Percentiles rank a stretch among this genome's conserved stretches.
These are phyloP conservation scores for Taenioides sp. DNA, from an alignment of 2,797 vertebrate species.

Conservation along the genomic window DNA sequence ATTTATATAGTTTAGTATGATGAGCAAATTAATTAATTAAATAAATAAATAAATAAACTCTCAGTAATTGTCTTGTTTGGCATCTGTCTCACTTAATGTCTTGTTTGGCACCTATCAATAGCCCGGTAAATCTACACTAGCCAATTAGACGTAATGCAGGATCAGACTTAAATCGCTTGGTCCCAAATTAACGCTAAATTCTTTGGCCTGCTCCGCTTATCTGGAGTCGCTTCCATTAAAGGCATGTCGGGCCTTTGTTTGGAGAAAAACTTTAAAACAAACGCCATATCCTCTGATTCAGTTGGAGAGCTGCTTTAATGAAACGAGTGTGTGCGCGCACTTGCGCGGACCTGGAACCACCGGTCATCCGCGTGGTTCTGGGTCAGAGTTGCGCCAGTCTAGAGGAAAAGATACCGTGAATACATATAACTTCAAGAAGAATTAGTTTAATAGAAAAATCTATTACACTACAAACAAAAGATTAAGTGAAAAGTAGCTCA, in stretches of 20 bases:
- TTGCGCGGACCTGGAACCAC: conserved; percentile 28
- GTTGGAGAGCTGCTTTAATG: conserved; percentile 43
- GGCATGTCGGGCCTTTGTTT: conserved; percentile 37
- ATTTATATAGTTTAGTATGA: too few species aligned
- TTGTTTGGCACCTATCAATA: conserved; percentile 1
- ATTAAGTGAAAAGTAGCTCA: background rate
- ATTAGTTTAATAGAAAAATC: background rate
- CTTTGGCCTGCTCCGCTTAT: conserved; percentile 26
- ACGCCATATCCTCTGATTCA: conserved; percentile 58
- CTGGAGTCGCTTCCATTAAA: conserved; percentile 15
- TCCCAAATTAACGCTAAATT: conserved; percentile 2
- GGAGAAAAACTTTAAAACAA: conserved; percentile 55
- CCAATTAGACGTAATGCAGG: background rate
- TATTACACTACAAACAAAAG: too few species aligned
- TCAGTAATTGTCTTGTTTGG: background rate
- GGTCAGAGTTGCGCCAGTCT: conserved; percentile 8
- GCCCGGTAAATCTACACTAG: background rate
- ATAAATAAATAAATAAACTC: background rate
- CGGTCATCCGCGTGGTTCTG: conserved; percentile 20
- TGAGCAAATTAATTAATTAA: too few species aligned
- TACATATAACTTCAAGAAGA: background rate
- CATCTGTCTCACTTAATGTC: too few species aligned
- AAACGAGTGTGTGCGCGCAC: conserved; percentile 34
- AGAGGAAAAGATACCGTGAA: background rate
- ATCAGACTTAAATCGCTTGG: background rate